Percentiles rank a stretch among this genome's conserved stretches.
Evolutionary conservation across 1,140 invertebrate genomes (phyloP).

Genomic region (Sitobion miscanthi): DNA sequence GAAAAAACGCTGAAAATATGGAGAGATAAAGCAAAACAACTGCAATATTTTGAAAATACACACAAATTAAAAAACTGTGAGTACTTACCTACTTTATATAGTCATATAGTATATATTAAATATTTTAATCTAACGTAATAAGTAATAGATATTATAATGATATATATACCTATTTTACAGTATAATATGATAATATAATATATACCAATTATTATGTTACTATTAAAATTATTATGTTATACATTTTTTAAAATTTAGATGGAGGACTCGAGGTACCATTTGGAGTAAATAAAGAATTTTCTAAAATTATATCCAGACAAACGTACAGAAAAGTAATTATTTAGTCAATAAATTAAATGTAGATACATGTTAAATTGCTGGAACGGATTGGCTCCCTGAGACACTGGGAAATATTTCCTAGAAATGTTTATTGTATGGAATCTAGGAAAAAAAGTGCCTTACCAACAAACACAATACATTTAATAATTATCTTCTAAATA

Average conservation of each 20-base stretch:
- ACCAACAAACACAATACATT: no score
- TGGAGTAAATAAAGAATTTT: slow-evolving; percentile 28
- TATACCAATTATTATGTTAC: no score
- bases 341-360: background rate
- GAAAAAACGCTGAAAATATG: slow-evolving; percentile 43
- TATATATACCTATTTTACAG: background rate
- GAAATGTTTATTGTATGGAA: no score
- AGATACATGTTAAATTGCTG: background rate
- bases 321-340: slow-evolving; percentile 39
- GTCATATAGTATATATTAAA: no score
- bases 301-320: slow-evolving; percentile 41
- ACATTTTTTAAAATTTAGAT: slow-evolving; percentile 19
- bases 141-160: background rate
- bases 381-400: background rate
- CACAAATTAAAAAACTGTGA: slow-evolving; percentile 11
- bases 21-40: slow-evolving; percentile 52
- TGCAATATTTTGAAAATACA: slow-evolving; percentile 32
- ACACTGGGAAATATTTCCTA: background rate
- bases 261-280: slow-evolving; percentile 28
- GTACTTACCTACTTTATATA: background rate
- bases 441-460: no score
- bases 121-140: background rate
- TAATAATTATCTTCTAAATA: no score
- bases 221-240: no score
- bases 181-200: no score